Percentiles rank a stretch among this genome's conserved stretches.
Conservation (phyloP, 2,113 vertebrate genomes). For the Petrocephalus microphthalmus region DNA sequence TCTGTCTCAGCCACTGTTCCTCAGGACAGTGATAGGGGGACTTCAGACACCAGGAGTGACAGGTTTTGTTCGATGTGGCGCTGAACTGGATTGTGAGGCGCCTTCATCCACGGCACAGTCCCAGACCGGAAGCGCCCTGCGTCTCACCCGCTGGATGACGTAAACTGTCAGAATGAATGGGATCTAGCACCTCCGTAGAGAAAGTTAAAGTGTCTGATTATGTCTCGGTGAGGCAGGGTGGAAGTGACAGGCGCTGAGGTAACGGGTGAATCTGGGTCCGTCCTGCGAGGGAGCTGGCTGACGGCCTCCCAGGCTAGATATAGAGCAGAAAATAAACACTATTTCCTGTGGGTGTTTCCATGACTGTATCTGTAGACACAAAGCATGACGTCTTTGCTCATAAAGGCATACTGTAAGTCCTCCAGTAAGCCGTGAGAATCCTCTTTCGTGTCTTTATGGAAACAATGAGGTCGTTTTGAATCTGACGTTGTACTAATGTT, state of each 20-base stretch:
- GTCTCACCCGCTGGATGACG: not conserved
- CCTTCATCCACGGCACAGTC: not conserved
- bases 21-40: not conserved
- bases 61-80: not conserved
- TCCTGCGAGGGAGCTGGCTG: not conserved
- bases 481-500: not conserved
- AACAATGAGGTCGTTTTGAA: not conserved
- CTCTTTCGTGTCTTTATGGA: not conserved
- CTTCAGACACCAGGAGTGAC: not conserved
- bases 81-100: not conserved
- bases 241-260: not conserved
- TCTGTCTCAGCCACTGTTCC: not conserved
- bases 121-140: not conserved
- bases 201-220: not conserved
- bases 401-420: not conserved
- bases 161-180: not conserved
- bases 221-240: not conserved
- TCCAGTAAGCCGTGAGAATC: not conserved
- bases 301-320: not conserved
- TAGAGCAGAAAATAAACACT: not conserved
- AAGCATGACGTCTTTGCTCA: not conserved
- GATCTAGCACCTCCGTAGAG: not conserved
- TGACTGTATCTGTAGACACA: not conserved
- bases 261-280: not conserved
- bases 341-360: not conserved